Evolutionary conservation across 1,140 invertebrate genomes (phyloP).

Genomic region (Centruroides vittatus): DNA sequence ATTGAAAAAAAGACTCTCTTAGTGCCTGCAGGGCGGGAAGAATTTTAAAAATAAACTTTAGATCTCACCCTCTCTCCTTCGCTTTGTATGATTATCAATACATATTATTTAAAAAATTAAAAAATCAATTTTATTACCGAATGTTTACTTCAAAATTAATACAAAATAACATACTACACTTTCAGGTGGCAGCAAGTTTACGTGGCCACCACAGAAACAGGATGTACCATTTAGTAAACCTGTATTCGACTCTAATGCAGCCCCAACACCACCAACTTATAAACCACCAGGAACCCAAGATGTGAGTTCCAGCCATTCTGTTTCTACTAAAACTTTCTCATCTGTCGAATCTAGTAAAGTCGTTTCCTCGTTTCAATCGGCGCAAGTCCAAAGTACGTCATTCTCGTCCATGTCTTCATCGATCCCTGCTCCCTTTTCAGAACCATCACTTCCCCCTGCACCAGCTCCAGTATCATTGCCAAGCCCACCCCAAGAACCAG

Average conservation of each 20-base stretch:
- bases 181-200: slow-evolving; percentile 28
- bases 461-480: neutral
- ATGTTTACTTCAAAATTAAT: too few species aligned
- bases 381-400: neutral
- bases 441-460: neutral
- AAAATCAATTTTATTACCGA: too few species aligned
- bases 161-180: neutral
- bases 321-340: slow-evolving; percentile 1
- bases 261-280: neutral
- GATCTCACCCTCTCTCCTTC: too few species aligned
- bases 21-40: too few species aligned
- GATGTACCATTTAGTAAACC: neutral
- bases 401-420: neutral
- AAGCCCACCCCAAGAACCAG: neutral
- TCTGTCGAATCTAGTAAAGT: neutral
- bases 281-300: neutral
- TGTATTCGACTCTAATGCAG: neutral
- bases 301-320: neutral
- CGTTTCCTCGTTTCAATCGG: neutral
- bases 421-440: neutral
- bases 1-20: too few species aligned
- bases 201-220: slow-evolving; percentile 39
- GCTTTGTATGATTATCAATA: too few species aligned
- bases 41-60: too few species aligned
- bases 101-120: too few species aligned